Conservation (phyloP, 2,888 invertebrate genomes). For the Elegia similella region DNA sequence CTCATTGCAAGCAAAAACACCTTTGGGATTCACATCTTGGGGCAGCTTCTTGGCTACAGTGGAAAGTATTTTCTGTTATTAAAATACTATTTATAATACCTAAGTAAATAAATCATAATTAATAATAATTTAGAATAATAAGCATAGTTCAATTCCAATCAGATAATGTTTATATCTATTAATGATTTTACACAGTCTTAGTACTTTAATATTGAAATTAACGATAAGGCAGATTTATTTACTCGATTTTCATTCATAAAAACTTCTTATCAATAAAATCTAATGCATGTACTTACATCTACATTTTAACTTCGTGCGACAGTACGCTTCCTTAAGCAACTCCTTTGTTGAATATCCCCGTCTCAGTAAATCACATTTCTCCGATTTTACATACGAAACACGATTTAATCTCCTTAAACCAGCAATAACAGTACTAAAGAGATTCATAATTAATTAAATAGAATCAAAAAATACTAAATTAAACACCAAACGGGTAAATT, state of each 20-base stretch:
- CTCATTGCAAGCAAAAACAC: conserved; percentile 98
- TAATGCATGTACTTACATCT: conserved; percentile 82
- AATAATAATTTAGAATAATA: no score
- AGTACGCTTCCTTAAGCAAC: conserved; percentile 82
- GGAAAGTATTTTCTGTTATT: neutral
- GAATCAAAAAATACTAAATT: conserved; percentile 35
- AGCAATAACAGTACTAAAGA: conserved; percentile 40
- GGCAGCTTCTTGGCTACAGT: conserved; percentile 92
- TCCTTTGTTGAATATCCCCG: conserved; percentile 65
- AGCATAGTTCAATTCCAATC: no score
- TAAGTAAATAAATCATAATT: no score
- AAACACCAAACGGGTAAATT: no score
- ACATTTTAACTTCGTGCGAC: conserved; percentile 85
- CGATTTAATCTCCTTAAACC: conserved; percentile 45
- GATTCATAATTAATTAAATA: conserved; percentile 35
- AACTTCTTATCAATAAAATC: no score
- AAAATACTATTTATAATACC: no score
- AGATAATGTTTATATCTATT: no score
- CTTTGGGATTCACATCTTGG: conserved; percentile 91
- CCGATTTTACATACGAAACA: conserved; percentile 41
- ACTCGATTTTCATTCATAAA: no score
- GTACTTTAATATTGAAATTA: no score
- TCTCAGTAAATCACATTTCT: conserved; percentile 31
- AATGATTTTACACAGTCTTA: no score
- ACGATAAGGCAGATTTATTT: no score